Base-by-base conservation (phyloP, 2,797 vertebrate genomes). In the Australoheros facetus region DNA sequence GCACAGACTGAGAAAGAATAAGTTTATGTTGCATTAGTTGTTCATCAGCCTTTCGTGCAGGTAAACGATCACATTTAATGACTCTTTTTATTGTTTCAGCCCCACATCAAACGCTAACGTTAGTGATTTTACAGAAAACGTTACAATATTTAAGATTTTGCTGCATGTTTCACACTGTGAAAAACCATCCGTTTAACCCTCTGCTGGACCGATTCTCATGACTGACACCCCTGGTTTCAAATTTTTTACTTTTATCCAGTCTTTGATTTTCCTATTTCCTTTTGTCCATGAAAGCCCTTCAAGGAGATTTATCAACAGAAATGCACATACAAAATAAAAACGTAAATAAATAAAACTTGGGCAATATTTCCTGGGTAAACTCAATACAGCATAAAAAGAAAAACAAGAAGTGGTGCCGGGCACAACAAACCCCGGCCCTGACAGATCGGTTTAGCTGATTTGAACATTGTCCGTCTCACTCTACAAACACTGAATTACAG, bases 1-100 rank as follows among this genome's bases (percentile, higher is more conserved):
- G 23, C 45, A 14, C 39, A 42, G 3, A 14, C 23, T 28, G 23
- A 23, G 0, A 66, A 48, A 66, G 28, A 19, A 12, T 48, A 48
- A 0, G 26, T 12, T 39, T 39, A 1, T 45, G 14, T 45, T 0
- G 39, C 39, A 66, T 48, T 28, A 48, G 39, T 64, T 0, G 0
- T 45, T 45, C 17, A 45, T 0, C 26, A 11, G 17, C 3, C 26
- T 66, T 64, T 28, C 5, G 11, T 28, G 39, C 39, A 42, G 12
- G 4, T 42, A 48, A 66, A 28, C 62, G 28, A 48, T 66, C 62
- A 48, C 62, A 66, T 66, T 48, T 12, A 45, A 39, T 64, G 59
- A 62, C 23, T 23, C 21, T 0, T 62, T 60, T 37, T 39, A 60
- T 21, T 10, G 5, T 60, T 12, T 12, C 37, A 12, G 9, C 1